Percentiles rank a stretch among this genome's conserved stretches.
Evolutionary conservation across 1,140 invertebrate species (phyloP).

Genomic region (Drosophila cardini): DNA sequence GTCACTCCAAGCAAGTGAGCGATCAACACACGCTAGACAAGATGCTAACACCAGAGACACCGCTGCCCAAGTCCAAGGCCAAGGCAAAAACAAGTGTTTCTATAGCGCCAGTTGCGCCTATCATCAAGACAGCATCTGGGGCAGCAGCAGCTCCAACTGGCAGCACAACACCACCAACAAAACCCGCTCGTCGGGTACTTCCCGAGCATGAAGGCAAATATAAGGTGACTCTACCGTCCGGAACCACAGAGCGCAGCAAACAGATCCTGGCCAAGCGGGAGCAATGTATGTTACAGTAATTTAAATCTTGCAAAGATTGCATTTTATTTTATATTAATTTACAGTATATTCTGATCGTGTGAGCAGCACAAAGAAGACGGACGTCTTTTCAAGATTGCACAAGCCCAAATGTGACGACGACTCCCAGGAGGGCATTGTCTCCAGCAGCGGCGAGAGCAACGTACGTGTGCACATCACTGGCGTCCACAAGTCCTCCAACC

Average conservation of each 20-base stretch:
- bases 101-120: constrained; percentile 1
- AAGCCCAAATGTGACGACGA: constrained; percentile 54
- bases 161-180: constrained; percentile 46
- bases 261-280: constrained; percentile 84
- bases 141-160: not conserved
- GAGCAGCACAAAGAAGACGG: constrained; percentile 61
- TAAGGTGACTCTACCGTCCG: constrained; percentile 85
- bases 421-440: constrained; percentile 70
- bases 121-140: constrained; percentile 3
- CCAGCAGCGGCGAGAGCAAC: constrained; percentile 64
- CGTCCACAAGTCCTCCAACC: constrained; percentile 16
- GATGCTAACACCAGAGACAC: constrained; percentile 85
- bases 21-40: constrained; percentile 87
- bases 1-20: constrained; percentile 91
- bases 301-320: not conserved
- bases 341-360: constrained; percentile 82
- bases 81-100: constrained; percentile 3
- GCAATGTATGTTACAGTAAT: constrained; percentile 59
- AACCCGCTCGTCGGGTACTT: constrained; percentile 85
- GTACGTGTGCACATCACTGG: constrained; percentile 62
- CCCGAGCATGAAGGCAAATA: constrained; percentile 86
- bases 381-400: constrained; percentile 73
- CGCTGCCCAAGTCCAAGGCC: constrained; percentile 72
- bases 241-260: constrained; percentile 85
- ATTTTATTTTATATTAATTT: not conserved